These are phyloP conservation scores for Talpa occidentalis DNA, from an alignment of 2,113 vertebrate genomes.

Conservation along the genomic window DNA sequence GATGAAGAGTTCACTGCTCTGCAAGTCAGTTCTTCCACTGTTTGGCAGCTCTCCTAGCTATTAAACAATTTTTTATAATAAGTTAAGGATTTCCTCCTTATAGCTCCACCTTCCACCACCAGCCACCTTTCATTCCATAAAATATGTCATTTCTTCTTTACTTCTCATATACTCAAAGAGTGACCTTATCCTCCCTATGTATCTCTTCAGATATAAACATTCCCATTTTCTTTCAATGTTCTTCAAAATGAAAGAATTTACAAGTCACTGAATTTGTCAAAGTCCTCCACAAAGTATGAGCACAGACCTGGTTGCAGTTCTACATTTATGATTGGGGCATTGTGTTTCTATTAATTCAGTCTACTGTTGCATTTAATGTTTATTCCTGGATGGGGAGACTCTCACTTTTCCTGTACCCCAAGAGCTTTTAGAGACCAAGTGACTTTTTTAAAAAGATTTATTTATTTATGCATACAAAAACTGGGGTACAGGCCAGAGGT, in stretches of 20 bases:
- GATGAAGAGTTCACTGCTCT: not conserved
- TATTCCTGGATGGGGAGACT: not conserved
- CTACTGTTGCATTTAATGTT: not conserved
- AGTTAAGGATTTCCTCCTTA: not conserved
- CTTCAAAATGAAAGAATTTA: conserved; percentile 40
- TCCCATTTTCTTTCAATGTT: not conserved
- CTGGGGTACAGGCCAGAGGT: no score
- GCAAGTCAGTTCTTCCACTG: not conserved
- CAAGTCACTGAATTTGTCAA: not conserved
- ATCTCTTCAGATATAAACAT: conserved; percentile 15
- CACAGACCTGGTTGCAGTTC: not conserved
- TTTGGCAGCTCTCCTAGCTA: not conserved
- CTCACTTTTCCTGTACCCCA: not conserved
- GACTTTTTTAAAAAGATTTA: no score
- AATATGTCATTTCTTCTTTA: not conserved
- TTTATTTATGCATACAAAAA: no score
- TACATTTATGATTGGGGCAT: not conserved
- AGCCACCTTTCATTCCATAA: not conserved
- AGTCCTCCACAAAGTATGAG: conserved; percentile 1
- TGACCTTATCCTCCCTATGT: not conserved
- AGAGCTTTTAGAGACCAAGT: conserved; percentile 23
- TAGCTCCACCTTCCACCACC: not conserved
- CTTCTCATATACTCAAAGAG: not conserved
- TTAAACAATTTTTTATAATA: not conserved
- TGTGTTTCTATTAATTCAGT: conserved; percentile 17